Base-by-base conservation (phyloP, 1,140 invertebrate genomes). In the Papilio machaon region DNA sequence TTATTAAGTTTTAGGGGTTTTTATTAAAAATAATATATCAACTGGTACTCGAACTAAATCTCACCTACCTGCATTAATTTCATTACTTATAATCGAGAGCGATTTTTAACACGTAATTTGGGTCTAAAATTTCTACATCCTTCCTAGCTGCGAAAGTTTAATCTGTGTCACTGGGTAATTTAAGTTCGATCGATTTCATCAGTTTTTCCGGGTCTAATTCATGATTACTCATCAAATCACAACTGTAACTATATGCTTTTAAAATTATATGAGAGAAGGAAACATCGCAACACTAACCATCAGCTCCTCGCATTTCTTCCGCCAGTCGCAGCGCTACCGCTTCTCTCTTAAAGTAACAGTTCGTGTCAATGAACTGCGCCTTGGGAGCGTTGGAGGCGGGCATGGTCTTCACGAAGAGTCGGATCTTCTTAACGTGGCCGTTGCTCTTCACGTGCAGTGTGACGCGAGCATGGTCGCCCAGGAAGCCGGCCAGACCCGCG, bases 401-500 rank as follows among this genome's bases (percentile, higher is more conserved):
- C 19, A 94, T 13, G 9, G 79, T 80, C 74, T 92, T 94, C 8
- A 92, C 82, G 46, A 94, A 94, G 10, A 94, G 81, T 11, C 87
- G 74, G 10, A 94, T 73, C 23, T 84, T 83, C 73, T 78, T 82
- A 9, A 82, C 49, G 0, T 46, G 35, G 6, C 83, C 86, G 0
- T 30, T 70, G 2, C 84, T 64, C 46, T 80, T 80, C 5, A 93
- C 85, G 19, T 84, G 60, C 0, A 94, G 73, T 0, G 73, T 82
- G 8, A 89, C 75, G 17, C 85, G 86, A 5, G 87, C 85, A 60
- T 94, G 91, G 46, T 93, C 91, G 2, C 88, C 91, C 0, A 94
- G 83, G 81, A 91, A 93, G 6, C 91, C 92, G 0, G 87, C 79
- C 0, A 93, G 47, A 0, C 91, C 92, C 3, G 87, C 80, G 1